These are phyloP conservation scores for Drosophila greeni DNA, from an alignment of 2,888 invertebrate species.

Conservation along the genomic window DNA sequence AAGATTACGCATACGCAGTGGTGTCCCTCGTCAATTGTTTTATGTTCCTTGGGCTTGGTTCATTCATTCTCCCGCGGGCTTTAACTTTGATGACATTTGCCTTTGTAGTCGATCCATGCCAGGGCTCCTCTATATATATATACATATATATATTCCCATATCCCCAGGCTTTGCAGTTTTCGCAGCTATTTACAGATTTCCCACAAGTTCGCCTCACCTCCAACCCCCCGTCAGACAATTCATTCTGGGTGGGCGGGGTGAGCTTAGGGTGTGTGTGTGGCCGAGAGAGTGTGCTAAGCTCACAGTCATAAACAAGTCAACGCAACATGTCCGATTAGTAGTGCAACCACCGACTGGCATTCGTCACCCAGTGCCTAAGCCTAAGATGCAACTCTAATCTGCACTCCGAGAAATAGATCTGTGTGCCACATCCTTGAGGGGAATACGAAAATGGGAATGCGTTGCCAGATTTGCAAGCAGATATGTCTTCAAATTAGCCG, in stretches of 20 bases:
- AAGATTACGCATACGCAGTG: constrained; percentile 68
- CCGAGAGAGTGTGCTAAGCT: constrained; percentile 52
- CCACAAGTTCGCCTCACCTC: constrained; percentile 68
- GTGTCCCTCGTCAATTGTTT: constrained; percentile 28
- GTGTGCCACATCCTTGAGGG: constrained; percentile 1
- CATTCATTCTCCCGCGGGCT: constrained; percentile 37
- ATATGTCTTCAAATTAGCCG: background rate
- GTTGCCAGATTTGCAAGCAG: background rate
- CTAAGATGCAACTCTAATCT: constrained; percentile 39
- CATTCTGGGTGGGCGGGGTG: constrained; percentile 23
- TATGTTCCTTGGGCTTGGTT: constrained; percentile 20
- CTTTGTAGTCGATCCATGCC: constrained; percentile 22
- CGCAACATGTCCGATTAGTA: constrained; percentile 72
- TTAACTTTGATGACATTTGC: constrained; percentile 49
- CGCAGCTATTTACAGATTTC: constrained; percentile 72
- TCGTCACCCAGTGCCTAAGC: constrained; percentile 63
- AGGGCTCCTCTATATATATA: constrained; percentile 11
- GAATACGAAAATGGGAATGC: background rate
- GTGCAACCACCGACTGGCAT: constrained; percentile 71
- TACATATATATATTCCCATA: constrained; percentile 10
- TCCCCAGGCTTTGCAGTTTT: constrained; percentile 55
- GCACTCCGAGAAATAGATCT: constrained; percentile 34
- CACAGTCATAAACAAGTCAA: constrained; percentile 71
- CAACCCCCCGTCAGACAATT: constrained; percentile 53
- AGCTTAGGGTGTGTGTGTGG: constrained; percentile 3